Base-by-base conservation (phyloP, 2,797 vertebrate species). In the Pterois miles region DNA sequence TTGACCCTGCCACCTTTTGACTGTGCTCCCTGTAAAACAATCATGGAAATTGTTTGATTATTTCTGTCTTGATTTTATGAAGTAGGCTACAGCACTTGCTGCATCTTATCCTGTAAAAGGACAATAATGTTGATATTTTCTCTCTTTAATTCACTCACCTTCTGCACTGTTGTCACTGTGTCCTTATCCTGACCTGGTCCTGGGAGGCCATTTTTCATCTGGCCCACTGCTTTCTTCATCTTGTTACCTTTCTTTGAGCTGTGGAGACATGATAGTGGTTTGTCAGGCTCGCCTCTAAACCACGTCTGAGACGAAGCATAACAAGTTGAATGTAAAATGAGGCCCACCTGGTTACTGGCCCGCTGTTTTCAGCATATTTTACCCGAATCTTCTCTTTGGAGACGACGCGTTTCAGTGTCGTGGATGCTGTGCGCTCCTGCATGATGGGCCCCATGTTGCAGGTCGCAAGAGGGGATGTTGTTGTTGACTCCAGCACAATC, bases 371-470 rank as follows among this genome's bases (percentile, higher is more conserved):
- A 1, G 93, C 86, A 69, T 94, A 93, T 91, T 95, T 96, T 22
- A 85, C 90, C 76, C 92, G 88, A 65, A 95, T 91, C 89, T 95
- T 95, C 52, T 96, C 96, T 88, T 94, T 95, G 80, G 91, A 92
- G 70, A 94, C 91, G 65, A 95, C 88, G 86, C 92, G 94, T 88
- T 93, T 95, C 60, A 95, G 88, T 36, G 93, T 81, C 74, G 94
- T 92, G 83, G 94, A 92, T 86, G 93, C 85, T 64, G 94, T 90
- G 83, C 92, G 92, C 66, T 96, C 96, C 91, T 96, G 95, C 90
- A 96, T 93, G 88, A 96, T 95, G 82, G 95, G 95, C 85, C 96
- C 95, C 96, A 96, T 96, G 83, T 74, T 93, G 90, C 84, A 84
- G 84, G 79, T 87, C 72, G 72, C 65, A 85, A 72, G 75, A 63